These are phyloP conservation scores for Atlantisia rogersi DNA, from an alignment of 2,113 vertebrate genomes.

Conservation along the genomic window DNA sequence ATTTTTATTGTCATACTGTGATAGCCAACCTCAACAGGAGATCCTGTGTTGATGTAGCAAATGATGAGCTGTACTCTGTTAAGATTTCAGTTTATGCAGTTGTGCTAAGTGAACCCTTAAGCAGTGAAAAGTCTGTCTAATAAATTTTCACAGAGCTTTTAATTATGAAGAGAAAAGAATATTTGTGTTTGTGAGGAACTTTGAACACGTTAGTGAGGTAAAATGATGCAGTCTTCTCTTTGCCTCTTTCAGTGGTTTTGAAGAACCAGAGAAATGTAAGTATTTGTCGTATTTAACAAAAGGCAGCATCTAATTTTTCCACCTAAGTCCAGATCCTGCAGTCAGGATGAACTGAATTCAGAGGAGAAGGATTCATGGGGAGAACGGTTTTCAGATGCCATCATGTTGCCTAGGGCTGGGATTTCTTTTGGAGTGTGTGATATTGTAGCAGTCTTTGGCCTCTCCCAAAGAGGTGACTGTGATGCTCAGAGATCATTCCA, in stretches of 20 bases:
- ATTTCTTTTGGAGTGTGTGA: not conserved
- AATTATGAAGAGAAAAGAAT: not conserved
- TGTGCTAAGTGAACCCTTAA: not conserved
- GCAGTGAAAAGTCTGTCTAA: not conserved
- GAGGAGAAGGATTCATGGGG: not conserved
- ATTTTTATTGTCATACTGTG: not conserved
- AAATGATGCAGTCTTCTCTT: not conserved
- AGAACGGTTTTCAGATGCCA: not conserved
- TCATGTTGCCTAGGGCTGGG: not conserved
- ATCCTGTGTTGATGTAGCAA: not conserved
- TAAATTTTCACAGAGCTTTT: not conserved
- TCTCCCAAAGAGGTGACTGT: not conserved
- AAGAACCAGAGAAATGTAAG: not conserved
- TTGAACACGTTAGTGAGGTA: not conserved
- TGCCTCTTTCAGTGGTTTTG: not conserved
- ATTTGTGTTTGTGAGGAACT: not conserved
- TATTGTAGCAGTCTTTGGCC: not conserved
- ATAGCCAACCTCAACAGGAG: not conserved
- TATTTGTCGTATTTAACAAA: not conserved
- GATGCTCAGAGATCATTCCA: not conserved
- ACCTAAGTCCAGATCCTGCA: not conserved
- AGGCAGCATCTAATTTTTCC: not conserved
- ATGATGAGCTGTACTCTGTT: not conserved
- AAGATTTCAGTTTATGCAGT: not conserved
- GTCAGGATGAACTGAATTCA: not conserved